Evolutionary conservation across 2,888 invertebrate genomes (phyloP), one percentile per base, ranked within the genome.

Genomic region (Nemoura dubitans): DNA sequence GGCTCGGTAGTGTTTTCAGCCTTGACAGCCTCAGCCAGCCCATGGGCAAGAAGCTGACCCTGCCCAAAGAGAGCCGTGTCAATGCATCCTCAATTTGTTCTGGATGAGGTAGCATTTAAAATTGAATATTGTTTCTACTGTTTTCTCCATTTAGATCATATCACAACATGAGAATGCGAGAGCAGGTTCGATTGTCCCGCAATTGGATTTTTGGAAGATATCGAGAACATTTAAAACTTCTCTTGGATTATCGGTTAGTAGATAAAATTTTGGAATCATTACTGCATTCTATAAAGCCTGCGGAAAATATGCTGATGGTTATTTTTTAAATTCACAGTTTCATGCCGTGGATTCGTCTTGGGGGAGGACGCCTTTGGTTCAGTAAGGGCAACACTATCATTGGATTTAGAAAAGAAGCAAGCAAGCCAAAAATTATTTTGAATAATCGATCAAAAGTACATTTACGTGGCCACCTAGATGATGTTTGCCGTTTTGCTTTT

Each of bases 201-300:
- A 94, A 94, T 89, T 94, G 94, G 94, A 89, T 91, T n/a, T 91
- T 90, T 83, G 94, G 94, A 0, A 90, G 90, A 84, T 94, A 93
- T 89, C 89, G 90, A 21, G 93, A 93, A 88, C 91, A 90, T 42
- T 90, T 91, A 21, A 90, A 93, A 78, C 91, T 92, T 86, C 91
- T 92, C 82, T 91, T 92, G 84, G 90, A 90, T 5, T 90, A 90
- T 80, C 93, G 92, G 90, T 92, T 92, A 43, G 87, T 76, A n/a
- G 16, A 59, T 0, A 26, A 42, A 7, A 42, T 81, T 25, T 16
- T 36, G 36, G 5, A 36, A 30, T 28, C 43, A 77, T 28, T 82
- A 36, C 25, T 26, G 25, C 0, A 21, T 27, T 29, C 26, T 42
- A 16, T 80, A 25, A 10, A 76, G 0, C 25, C 14, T 10, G 42